Percentiles rank a stretch among this genome's conserved stretches.
Evolutionary conservation across 2,113 vertebrate species (phyloP).

Genomic region (Asarcornis scutulata): DNA sequence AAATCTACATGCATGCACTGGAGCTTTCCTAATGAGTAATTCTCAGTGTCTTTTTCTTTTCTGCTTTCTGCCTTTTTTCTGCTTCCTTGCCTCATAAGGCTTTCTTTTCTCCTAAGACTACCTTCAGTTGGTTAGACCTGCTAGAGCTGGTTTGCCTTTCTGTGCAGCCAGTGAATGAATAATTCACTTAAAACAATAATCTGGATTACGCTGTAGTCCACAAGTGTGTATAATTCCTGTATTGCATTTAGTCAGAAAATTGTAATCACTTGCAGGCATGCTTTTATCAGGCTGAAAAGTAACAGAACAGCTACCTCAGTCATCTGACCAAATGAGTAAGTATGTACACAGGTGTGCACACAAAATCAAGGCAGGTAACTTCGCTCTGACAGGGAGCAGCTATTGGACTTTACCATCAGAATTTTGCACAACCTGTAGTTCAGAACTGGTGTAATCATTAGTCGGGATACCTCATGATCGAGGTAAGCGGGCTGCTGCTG

Average conservation of each 20-base stretch:
- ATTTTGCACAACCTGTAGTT: neutral
- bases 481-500: neutral
- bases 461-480: neutral
- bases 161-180: neutral
- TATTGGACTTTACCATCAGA: neutral
- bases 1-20: neutral
- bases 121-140: neutral
- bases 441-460: neutral
- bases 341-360: neutral
- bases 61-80: neutral
- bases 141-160: neutral
- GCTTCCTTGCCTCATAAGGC: neutral
- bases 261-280: neutral
- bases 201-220: neutral
- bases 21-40: neutral
- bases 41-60: neutral
- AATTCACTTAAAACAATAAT: neutral
- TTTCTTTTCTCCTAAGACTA: neutral
- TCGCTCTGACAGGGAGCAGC: neutral
- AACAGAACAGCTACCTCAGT: neutral
- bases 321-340: fast-evolving
- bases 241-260: neutral
- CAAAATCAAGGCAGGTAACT: neutral
- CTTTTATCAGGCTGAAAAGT: neutral
- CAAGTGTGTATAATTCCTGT: neutral